These are phyloP conservation scores for Hepsetus odoe DNA, from an alignment of 2,113 vertebrate genomes.

Conservation along the genomic window DNA sequence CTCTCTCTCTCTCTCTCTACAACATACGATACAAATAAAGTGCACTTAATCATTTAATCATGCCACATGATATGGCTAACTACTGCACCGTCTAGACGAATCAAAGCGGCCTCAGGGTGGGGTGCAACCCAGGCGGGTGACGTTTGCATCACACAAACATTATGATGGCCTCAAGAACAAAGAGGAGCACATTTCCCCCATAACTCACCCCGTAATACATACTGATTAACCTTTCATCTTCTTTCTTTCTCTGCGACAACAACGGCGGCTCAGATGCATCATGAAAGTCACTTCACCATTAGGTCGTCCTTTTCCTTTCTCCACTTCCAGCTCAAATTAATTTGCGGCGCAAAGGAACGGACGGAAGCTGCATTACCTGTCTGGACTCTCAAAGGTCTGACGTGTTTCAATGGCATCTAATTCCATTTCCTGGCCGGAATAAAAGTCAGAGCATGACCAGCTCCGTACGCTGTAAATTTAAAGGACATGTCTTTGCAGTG, in stretches of 20 bases:
- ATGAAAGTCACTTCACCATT: conserved; percentile 41
- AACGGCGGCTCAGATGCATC: conserved; percentile 5
- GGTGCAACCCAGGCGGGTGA: neutral
- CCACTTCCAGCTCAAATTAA: neutral
- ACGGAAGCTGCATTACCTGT: neutral
- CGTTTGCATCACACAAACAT: neutral
- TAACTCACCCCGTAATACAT: conserved; percentile 26
- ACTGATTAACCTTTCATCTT: conserved; percentile 46
- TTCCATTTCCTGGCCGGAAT: neutral
- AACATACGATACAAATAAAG: too few species aligned
- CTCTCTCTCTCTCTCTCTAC: too few species aligned
- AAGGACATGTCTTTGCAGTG: neutral
- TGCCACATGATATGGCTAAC: too few species aligned
- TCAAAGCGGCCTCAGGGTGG: conserved; percentile 1
- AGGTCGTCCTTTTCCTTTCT: conserved; percentile 39
- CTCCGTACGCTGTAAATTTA: neutral
- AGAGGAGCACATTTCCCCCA: conserved; percentile 38
- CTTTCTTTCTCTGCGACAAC: conserved; percentile 37
- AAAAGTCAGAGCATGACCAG: neutral
- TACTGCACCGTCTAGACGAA: too few species aligned
- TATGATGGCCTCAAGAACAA: conserved; percentile 18
- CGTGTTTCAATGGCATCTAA: neutral
- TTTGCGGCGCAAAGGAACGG: neutral
- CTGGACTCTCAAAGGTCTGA: neutral
- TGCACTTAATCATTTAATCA: too few species aligned